Base-by-base conservation (phyloP, 2,797 vertebrate genomes). In the Sebastes taczanowskii region DNA sequence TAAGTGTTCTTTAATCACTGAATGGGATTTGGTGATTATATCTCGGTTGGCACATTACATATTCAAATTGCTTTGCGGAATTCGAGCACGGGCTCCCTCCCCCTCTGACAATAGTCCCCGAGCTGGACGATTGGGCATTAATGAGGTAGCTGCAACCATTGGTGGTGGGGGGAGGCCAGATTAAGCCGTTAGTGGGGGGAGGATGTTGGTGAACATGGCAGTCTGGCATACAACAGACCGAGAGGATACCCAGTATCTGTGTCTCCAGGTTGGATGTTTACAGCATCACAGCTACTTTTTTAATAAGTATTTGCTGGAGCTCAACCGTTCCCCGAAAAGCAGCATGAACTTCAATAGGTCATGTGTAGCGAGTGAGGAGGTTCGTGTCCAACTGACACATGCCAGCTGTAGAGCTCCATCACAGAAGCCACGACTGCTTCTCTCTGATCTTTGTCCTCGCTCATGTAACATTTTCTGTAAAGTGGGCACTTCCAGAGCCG, bases 31-130 rank as follows among this genome's bases (percentile, higher is more conserved):
- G 90, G 90, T 88, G 93, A 94, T 95, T 92, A 91, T 94, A 93
- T 95, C 92, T 90, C 75, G 79, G 88, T 88, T 91, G 88, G 88
- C 88, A 87, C 88, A 93, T 95, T 95, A 93, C 85, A 95, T 95
- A 95, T 96, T 95, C 92, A 96, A 95, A 96, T 95, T 95, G 94
- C 89, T 92, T 92, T 89, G 88, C 79, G 59, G 90, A 94, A 94
- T 92, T 88, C 86, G 78, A 87, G 89, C 89, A 81, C 35, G 71
- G 77, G 78, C 84, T 88, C 89, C 93, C 90, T 91, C 90, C 92
- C 93, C 91, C 89, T 90, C 88, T 25, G 76, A 94, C 94, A 93
- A 90, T 80, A 86, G 92, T 92, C 86, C 88, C 89, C 25, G 83
- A 85, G 86, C 90, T 88, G 91, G 91, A 93, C 93, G 82, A 92